Percentiles rank a stretch among this genome's conserved stretches.
Evolutionary conservation across 2,797 vertebrate species (phyloP).

Genomic region (Rhinichthys osculus): DNA sequence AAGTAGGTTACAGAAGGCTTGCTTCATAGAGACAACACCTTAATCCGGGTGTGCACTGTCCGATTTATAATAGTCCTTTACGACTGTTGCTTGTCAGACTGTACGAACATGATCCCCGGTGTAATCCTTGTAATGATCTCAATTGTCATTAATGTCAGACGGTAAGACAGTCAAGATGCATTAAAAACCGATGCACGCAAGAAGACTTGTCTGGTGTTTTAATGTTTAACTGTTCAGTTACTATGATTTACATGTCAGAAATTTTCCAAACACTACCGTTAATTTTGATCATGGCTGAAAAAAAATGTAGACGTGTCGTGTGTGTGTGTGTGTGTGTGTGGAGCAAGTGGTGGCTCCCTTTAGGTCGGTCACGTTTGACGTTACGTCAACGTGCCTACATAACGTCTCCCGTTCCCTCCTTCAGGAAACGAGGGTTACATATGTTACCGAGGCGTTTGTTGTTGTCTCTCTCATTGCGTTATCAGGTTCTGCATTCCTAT

Average conservation of each 20-base stretch:
- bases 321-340: background rate
- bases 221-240: no score
- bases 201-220: background rate
- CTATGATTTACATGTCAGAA: background rate
- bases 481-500: background rate
- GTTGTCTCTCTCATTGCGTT: background rate
- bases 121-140: background rate
- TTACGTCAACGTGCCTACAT: accelerated
- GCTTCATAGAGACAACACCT: background rate
- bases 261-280: background rate
- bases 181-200: background rate
- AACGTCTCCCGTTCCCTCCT: no score
- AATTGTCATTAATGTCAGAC: background rate
- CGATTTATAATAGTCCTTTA: background rate
- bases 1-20: background rate
- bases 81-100: background rate
- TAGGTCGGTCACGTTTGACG: no score
- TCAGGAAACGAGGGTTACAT: no score
- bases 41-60: background rate
- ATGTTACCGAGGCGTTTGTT: background rate
- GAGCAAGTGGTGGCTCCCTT: background rate
- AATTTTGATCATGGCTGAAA: background rate
- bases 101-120: background rate
- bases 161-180: background rate
- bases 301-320: background rate